Evolutionary conservation across 2,113 vertebrate species (phyloP), one percentile per base, ranked within the genome.

Genomic region (rat (Rattus norvegicus)): DNA sequence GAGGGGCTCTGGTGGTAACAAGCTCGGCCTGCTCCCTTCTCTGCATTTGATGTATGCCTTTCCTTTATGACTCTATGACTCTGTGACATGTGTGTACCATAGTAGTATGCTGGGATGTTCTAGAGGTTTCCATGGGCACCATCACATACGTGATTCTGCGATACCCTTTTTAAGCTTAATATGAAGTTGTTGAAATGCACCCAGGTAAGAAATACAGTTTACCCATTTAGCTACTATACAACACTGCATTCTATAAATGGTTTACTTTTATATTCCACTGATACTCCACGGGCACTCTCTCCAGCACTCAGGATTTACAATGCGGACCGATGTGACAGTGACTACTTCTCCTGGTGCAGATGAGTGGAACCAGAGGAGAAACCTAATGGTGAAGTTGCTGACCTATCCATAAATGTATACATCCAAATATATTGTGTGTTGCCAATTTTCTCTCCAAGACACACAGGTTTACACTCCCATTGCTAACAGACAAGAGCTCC

Each of bases 131-230:
- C 13, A 47, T 89, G 52, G 56, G 43, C 65, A 72, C 33, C 22
- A 76, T 54, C 81, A 72, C 61, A 52, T 77, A 52, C 36, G 24
- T 88, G 24, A 94, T 92, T 92, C 67, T 79, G 54, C 43, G 94
- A 69, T 9, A 52, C 92, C 67, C 4, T 49, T 84, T 67, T 67
- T 28, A 36, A 87, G 84, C 8, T 69, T 24, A 77, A 26, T 14
- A 59, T 77, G 92, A 52, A 61, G 19, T 92, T 88, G 26, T 49
- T 94, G 56, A 75, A 97, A 70, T 88, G 49, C 83, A 61, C 47
- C 70, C 36, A 91, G 24, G n/a, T 69, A 79, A 28, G n/a, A 36
- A 43, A 80, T 81, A 56, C 17, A 47, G 26, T 72, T 92, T 24
- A 61, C 79, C 39, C 36, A 59, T 86, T 87, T 77, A 92, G 54